Evolutionary conservation across 2,113 vertebrate genomes (phyloP).

Genomic region (Pogona vitticeps): DNA sequence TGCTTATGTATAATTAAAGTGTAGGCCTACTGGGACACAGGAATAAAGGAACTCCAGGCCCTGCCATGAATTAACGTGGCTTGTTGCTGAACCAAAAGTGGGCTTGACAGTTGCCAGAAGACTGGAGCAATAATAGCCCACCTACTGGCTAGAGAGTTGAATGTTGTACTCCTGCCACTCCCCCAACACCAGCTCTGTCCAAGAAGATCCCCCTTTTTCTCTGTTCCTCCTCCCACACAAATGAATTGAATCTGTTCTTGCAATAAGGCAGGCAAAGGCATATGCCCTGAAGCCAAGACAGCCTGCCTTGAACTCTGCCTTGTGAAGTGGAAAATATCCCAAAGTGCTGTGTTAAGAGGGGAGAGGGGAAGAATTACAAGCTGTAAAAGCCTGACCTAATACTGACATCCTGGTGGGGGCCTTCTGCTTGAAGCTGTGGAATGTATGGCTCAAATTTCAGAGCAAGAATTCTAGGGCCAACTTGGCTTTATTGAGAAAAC

Average conservation of each 20-base stretch:
- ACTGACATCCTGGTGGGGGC: conserved; percentile 64
- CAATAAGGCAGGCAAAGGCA: conserved; percentile 20
- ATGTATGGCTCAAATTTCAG: conserved; percentile 62
- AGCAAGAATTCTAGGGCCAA: conserved; percentile 35
- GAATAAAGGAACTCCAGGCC: conserved; percentile 72
- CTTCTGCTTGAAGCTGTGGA: conserved; percentile 69
- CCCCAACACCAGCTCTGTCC: conserved; percentile 4
- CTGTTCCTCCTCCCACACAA: background rate
- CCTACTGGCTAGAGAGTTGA: conserved; percentile 46
- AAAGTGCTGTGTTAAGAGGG: background rate
- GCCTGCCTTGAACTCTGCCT: conserved; percentile 31
- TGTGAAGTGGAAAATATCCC: conserved; percentile 45
- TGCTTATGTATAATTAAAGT: conserved; percentile 65
- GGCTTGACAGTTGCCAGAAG: conserved; percentile 77
- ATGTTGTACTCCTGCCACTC: conserved; percentile 39
- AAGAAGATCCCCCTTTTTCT: conserved; percentile 2
- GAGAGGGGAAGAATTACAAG: background rate
- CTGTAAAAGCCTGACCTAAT: conserved; percentile 65
- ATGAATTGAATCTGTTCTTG: background rate
- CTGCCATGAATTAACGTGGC: conserved; percentile 70
- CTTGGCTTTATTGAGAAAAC: background rate
- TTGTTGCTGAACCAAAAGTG: conserved; percentile 74
- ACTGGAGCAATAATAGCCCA: conserved; percentile 62
- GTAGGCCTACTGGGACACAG: conserved; percentile 66
- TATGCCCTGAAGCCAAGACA: conserved; percentile 39